A percentile compares a stretch with the other conserved stretches of the same genome.
Conservation (phyloP, 2,113 vertebrate genomes). For the Centrocercus urophasianus region DNA sequence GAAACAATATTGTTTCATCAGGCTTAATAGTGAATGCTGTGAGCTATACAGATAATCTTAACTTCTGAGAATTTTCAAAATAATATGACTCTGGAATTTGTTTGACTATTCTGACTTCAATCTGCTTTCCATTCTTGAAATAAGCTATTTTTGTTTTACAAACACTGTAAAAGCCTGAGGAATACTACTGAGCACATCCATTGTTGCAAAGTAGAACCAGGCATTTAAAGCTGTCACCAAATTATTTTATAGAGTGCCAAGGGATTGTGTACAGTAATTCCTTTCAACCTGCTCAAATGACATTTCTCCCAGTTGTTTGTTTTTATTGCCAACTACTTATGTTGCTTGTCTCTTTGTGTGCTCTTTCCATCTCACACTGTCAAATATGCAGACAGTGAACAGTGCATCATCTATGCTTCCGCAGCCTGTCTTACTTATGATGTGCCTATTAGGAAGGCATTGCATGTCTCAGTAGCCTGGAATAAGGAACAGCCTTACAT, state of each 20-base stretch:
- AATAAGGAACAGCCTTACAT: slow-evolving; percentile 42
- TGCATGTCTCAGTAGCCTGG: slow-evolving; percentile 64
- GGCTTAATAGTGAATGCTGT: not conserved
- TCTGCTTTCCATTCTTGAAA: not conserved
- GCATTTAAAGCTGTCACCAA: slow-evolving; percentile 7
- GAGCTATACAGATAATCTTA: not conserved
- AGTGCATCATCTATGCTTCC: slow-evolving; percentile 64
- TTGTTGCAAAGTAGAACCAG: slow-evolving; percentile 37
- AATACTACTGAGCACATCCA: not conserved
- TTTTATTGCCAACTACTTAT: slow-evolving; percentile 71
- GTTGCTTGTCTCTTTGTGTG: slow-evolving; percentile 68
- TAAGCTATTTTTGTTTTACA: slow-evolving; percentile 15
- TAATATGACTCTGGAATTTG: slow-evolving; percentile 20
- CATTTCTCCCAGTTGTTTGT: slow-evolving; percentile 70
- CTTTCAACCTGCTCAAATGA: slow-evolving; percentile 83
- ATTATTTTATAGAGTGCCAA: not conserved
- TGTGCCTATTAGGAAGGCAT: slow-evolving; percentile 60
- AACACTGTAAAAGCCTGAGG: slow-evolving; percentile 46
- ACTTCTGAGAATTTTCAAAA: not conserved
- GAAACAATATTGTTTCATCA: slow-evolving; percentile 27
- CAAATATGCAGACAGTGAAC: slow-evolving; percentile 60
- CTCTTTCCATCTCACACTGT: slow-evolving; percentile 72
- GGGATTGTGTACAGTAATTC: slow-evolving; percentile 63
- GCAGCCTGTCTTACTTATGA: slow-evolving; percentile 58
- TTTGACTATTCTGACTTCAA: not conserved